Conservation (phyloP, 2,888 invertebrate species). For the Lycaena phlaeas region DNA sequence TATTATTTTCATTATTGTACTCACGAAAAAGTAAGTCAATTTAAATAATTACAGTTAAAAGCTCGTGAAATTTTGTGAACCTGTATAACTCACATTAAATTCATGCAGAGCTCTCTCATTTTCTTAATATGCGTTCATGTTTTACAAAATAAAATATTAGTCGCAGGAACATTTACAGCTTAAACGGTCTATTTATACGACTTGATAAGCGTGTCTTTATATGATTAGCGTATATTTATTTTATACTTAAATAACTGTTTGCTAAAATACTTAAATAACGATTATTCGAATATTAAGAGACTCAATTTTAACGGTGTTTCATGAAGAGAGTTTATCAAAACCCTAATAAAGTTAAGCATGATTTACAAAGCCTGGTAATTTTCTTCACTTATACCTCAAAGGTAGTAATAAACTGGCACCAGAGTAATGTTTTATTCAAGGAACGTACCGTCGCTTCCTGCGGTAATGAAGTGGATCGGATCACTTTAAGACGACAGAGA, state of each 20-base stretch:
- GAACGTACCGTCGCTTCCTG: conserved; percentile 15
- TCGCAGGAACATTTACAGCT: background rate
- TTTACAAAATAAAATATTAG: background rate
- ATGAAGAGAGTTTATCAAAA: background rate
- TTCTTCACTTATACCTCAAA: conserved; percentile 3
- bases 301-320: no score
- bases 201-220: background rate
- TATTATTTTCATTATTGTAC: background rate
- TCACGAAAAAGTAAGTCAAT: conserved; percentile 1
- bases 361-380: conserved; percentile 2
- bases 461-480: conserved; percentile 22
- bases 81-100: conserved; percentile 2
- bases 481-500: conserved; percentile 15
- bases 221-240: background rate
- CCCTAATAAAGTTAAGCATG: background rate
- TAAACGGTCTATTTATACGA: background rate
- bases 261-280: no score
- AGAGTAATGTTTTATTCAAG: conserved; percentile 20
- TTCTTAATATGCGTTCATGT: background rate
- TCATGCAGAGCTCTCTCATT: background rate
- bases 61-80: background rate
- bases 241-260: no score
- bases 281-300: no score
- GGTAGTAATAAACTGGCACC: conserved; percentile 9
- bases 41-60: conserved; percentile 5